A percentile compares a stretch with the other conserved stretches of the same genome.
These are phyloP conservation scores for Artibeus lituratus DNA, from an alignment of 2,797 vertebrate genomes.

Conservation along the genomic window DNA sequence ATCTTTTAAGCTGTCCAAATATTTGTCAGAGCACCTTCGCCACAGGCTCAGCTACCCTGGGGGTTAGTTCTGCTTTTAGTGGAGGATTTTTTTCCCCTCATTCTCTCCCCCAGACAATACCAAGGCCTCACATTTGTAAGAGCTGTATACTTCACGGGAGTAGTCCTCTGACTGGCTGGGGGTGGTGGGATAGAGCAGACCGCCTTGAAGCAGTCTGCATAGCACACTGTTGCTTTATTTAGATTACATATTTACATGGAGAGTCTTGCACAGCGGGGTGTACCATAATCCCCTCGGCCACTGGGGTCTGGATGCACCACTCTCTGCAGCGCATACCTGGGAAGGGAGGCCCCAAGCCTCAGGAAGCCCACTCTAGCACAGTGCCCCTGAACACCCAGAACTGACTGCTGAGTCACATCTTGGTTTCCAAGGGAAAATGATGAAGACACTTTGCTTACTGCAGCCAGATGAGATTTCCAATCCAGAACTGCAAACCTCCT, in stretches of 20 bases:
- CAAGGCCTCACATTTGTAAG: background rate
- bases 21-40: constrained; percentile 55
- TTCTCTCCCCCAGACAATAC: background rate
- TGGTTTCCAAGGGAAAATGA: background rate
- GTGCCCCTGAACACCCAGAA: background rate
- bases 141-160: background rate
- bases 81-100: background rate
- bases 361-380: background rate
- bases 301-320: background rate
- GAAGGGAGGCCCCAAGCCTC: background rate
- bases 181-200: background rate
- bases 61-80: constrained; percentile 21
- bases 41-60: constrained; percentile 1
- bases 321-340: background rate
- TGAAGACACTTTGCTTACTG: background rate
- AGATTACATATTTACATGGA: background rate
- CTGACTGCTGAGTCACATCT: background rate
- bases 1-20: constrained; percentile 74
- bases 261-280: background rate
- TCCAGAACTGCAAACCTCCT: background rate
- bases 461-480: background rate
- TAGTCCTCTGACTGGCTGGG: background rate
- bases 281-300: background rate
- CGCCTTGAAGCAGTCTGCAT: background rate
- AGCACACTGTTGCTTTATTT: background rate